Base-by-base conservation (phyloP, 2,113 vertebrate species). In the Oreochromis tanganicae region DNA sequence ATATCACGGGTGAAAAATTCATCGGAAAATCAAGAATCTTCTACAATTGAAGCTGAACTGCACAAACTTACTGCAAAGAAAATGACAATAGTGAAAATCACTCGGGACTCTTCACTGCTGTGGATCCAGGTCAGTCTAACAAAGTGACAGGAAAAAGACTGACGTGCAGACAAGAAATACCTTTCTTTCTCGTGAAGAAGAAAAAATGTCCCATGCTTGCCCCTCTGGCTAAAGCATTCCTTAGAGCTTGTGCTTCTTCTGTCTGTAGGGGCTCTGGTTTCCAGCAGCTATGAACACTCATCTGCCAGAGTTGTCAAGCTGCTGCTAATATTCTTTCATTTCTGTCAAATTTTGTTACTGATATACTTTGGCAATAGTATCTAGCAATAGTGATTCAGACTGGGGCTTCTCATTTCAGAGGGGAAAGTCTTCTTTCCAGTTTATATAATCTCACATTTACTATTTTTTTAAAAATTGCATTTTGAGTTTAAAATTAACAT, bases 401-500 rank as follows among this genome's bases (percentile, higher is more conserved):
- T 29, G 43, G 71, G 6, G 43, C 71, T 32, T 50, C 43, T 75
- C 10, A 50, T 50, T 75, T 75, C 24, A 50, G 14, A 29, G 6
- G 24, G 41, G 71, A 50, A 29, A 50, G 6, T 50, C 24, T 50
- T 78, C 16, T 78, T 7, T 12, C 24, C 43, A 78, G 43, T 78
- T 75, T 11, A 48, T 48, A 75, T 19, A 75, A 29, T 19, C 24
- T 29, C 41, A 48, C 24, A 29, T 48, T 73, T 71, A 73, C 21
- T 10, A 6, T 21, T 21, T 54, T 55, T 34, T 11, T 2, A 0
- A 0, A 0, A 55, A 17, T 63, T 63, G 9, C 32, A 36, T 63
- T 36, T 73, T 73, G 38, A 41, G 24, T 71, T 41, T 41, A 2
- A 68, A 68, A 68, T 68, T 7, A 21, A 21, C 2, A 41, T 21